Evolutionary conservation across 2,888 invertebrate genomes (phyloP), one percentile per base, ranked within the genome.

Genomic region (Mythimna impura): DNA sequence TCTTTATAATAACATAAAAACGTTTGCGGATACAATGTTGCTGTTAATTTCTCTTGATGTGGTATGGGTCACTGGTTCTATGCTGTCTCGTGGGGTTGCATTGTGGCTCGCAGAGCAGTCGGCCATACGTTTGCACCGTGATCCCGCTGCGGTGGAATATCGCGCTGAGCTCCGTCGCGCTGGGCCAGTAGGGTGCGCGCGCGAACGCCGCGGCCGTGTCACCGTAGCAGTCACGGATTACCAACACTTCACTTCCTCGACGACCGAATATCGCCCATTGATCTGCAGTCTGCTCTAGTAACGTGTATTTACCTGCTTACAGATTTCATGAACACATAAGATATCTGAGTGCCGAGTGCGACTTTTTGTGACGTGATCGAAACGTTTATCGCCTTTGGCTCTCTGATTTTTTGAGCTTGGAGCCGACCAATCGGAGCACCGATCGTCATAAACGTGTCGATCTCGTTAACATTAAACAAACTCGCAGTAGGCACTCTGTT

Each of bases 111-210:
- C 90, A 90, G 52, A 89, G 79, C 58, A 86, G 70, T 36, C 84
- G 82, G 17, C 86, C 86, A 14, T 84, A 63, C 7, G 87, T 78
- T 55, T 85, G 78, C 17, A 86, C 83, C 14, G 86, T 65, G 30
- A 90, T 83, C 22, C 90, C 90, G 78, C 88, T 87, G 74, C 90
- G 87, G 66, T 90, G 89, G 25, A 91, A 82, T 22, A 89, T 83
- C 3, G 89, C 88, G 70, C 88, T 88, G 22, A 91, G 72, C 55
- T 89, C 89, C 1, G 83, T 60, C n/a, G 83, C 63, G 12, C 86
- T 83, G 3, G 91, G 90, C 91, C 91, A 91, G 79, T 89, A 90
- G n/a, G 90, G 90, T 6, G 86, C 85, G 67, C 91, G 90, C 20
- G 88, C 89, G 73, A 90, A 90, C 22, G 88, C 87, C 5, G 89